A percentile compares a stretch with the other conserved stretches of the same genome.
phyloP scores from a whole-genome alignment of 2,888 invertebrate genomes.

The Branchipolynoe longqiensis region DNA sequence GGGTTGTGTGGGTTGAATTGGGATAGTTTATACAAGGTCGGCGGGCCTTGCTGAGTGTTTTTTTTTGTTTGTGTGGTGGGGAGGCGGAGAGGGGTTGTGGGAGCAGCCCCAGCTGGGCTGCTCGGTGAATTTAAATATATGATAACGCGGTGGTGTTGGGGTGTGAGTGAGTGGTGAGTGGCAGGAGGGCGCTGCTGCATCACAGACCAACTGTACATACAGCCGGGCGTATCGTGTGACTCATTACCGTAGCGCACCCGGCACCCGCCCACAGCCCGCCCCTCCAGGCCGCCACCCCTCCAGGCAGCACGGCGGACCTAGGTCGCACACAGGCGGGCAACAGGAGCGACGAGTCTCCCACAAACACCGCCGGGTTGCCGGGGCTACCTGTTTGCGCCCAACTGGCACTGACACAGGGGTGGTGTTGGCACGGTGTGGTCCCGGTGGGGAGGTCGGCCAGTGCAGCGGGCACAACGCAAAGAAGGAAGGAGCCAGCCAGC shows the following conservation, averaged over 20 bases:
- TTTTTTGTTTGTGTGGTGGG: background rate
- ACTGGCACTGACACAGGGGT: slow-evolving; percentile 24
- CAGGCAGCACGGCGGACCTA: too few species aligned
- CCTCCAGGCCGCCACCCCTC: too few species aligned
- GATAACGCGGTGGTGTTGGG: slow-evolving; percentile 48
- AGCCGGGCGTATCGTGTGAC: slow-evolving; percentile 8
- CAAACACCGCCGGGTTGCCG: background rate
- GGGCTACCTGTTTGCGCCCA: background rate
- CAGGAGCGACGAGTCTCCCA: too few species aligned
- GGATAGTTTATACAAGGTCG: too few species aligned
- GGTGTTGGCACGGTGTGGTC: slow-evolving; percentile 13
- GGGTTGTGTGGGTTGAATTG: background rate
- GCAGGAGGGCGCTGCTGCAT: too few species aligned
- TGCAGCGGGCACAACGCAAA: too few species aligned
- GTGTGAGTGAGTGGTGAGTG: background rate
- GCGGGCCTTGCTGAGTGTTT: too few species aligned
- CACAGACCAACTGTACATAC: slow-evolving; percentile 18
- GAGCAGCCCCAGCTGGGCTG: background rate
- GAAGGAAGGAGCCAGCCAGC: too few species aligned
- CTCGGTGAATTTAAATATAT: slow-evolving; percentile 50
- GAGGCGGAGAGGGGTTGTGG: background rate
- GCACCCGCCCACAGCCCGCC: too few species aligned
- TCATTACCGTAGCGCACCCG: background rate
- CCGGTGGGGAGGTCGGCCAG: slow-evolving; percentile 14
- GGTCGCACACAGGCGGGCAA: too few species aligned